Evolutionary conservation across 2,113 vertebrate species (phyloP).

Genomic region (Telmatochromis brachygnathus): DNA sequence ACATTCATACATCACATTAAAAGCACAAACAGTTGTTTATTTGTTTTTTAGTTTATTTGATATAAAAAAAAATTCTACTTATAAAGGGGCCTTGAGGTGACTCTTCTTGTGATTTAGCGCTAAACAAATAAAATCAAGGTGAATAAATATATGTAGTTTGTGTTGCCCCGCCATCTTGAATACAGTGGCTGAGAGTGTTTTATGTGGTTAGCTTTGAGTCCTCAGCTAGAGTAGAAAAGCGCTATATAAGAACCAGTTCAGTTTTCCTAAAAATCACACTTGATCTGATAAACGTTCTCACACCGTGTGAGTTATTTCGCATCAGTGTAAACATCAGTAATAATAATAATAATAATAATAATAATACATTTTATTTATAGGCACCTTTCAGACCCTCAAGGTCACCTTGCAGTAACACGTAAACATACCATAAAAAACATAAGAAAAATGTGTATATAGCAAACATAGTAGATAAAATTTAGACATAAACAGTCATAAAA

Average conservation of each 20-base stretch:
- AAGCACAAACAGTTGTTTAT: background rate
- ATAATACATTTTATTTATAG: too few species aligned
- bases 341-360: too few species aligned
- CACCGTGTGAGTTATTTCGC: accelerated
- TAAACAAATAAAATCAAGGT: too few species aligned
- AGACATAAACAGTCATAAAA: too few species aligned
- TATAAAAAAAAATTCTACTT: background rate
- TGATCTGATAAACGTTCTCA: background rate
- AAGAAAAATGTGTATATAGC: too few species aligned
- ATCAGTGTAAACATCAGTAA: background rate
- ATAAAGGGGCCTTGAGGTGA: background rate
- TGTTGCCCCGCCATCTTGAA: background rate
- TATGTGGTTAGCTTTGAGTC: background rate
- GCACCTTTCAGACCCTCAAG: too few species aligned
- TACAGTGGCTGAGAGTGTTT: background rate
- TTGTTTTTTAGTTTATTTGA: background rate
- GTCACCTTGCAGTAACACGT: accelerated
- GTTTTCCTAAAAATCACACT: background rate
- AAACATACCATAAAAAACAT: too few species aligned
- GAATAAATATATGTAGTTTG: background rate
- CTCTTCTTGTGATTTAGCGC: background rate
- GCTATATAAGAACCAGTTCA: background rate
- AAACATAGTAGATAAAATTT: too few species aligned
- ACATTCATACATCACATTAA: background rate
- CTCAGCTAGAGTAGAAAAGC: background rate